Evolutionary conservation across 2,797 vertebrate species (phyloP).

Genomic region (Holocentrus rufus): DNA sequence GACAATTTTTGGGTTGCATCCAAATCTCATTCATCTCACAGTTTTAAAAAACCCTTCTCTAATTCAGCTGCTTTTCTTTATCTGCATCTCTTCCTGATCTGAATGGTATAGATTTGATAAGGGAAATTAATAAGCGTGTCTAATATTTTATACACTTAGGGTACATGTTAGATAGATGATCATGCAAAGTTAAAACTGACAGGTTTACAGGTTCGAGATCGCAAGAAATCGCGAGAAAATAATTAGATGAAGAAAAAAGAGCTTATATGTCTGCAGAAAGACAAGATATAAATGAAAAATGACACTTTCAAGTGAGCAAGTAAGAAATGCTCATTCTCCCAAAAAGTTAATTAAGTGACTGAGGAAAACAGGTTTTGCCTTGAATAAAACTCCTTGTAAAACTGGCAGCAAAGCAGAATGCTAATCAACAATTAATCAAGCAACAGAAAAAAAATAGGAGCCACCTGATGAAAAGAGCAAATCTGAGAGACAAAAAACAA

Average conservation of each 20-base stretch:
- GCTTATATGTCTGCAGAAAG: no score
- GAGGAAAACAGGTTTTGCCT: background rate
- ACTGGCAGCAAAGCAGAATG: background rate
- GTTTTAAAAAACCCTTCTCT: no score
- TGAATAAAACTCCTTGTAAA: background rate
- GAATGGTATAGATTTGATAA: no score
- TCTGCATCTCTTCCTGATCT: no score
- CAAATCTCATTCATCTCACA: no score
- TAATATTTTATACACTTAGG: no score
- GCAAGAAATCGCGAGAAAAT: no score
- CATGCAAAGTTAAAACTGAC: background rate
- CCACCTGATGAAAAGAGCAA: background rate
- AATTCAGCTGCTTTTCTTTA: no score
- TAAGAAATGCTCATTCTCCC: background rate
- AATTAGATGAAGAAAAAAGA: no score
- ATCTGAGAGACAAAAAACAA: conserved; percentile 1
- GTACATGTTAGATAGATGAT: background rate
- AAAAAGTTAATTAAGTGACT: background rate
- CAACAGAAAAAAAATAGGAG: background rate
- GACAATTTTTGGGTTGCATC: no score
- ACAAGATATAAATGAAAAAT: background rate
- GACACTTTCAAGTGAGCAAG: background rate
- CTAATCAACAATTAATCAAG: no score
- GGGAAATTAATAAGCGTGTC: no score
- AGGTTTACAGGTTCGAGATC: background rate